Evolutionary conservation across 2,888 invertebrate genomes (phyloP), one percentile per base, ranked within the genome.

Genomic region (Epinotia ramella): DNA sequence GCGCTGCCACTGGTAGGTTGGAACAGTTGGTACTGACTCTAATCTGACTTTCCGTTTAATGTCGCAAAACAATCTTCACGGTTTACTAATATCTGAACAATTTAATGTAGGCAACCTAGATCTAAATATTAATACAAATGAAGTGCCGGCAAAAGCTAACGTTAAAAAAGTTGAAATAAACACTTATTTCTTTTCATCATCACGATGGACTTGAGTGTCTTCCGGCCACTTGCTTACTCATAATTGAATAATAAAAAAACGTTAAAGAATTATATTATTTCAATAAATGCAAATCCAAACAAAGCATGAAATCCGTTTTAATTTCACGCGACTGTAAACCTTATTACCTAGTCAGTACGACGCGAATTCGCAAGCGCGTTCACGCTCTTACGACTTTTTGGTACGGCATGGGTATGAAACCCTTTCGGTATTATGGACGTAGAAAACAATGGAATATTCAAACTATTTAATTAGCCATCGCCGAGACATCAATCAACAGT

Each of bases 401-500:
- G 7, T 24, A 49, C 24, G 20, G 7, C 16, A 49, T 6, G 49
- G 24, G 28, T 60, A 20, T 11, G 2, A 20, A 69, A 60, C 69
- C 69, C 69, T 69, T 69, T 69, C 60, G 60, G 44, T 46, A 46
- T 65, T 64, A 24, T 28, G 16, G 1, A 24, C 46, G 46, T 24
- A 53, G 7, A 70, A 77, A 78, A 73, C 69, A 75, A 60, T 71
- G 28, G 40, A 71, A 71, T 75, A 75, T 75, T 69, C 63, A 63
- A 77, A 76, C 83, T 84, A 86, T 89, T 89, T 87, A 89, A 88
- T 89, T 89, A 87, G 86, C 87, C 84, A 81, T 86, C 88, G 88
- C 88, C 84, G 85, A 78, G 82, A 84, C 88, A 89, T 90, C 88
- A 86, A 89, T 88, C 88, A 88, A 82, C 84, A 83, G 81, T 80